A percentile compares a stretch with the other conserved stretches of the same genome.
phyloP scores from a whole-genome alignment of 92 coral and sea anemone genomes.

The Hydrozoanthus gracilis region DNA sequence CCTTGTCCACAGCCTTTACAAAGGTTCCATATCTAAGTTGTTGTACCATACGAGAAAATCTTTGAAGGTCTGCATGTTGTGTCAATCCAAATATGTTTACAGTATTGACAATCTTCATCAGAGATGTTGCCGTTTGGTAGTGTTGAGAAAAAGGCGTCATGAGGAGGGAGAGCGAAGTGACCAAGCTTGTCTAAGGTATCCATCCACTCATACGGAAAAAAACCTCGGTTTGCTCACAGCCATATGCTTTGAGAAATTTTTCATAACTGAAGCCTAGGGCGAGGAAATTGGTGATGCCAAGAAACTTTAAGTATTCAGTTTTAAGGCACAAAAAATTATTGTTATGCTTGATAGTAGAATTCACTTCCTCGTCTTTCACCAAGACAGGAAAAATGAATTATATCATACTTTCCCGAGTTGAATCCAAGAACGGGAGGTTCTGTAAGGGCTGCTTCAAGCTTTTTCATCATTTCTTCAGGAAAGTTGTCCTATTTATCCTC shows the following conservation, averaged over 20 bases:
- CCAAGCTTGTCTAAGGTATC: conserved; percentile 45
- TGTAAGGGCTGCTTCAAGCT: neutral
- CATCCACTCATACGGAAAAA: conserved; percentile 63
- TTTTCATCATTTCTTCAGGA: too few species aligned
- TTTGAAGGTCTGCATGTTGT: neutral
- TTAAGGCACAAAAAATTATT: too few species aligned
- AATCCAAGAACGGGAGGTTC: neutral
- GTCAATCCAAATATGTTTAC: conserved; percentile 51
- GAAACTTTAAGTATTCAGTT: too few species aligned
- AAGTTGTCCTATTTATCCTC: too few species aligned
- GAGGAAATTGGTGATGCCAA: too few species aligned
- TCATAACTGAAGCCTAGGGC: too few species aligned
- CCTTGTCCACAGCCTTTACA: conserved; percentile 45
- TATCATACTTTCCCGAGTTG: neutral
- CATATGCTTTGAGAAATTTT: too few species aligned
- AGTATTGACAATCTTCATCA: conserved; percentile 43
- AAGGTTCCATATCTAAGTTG: conserved; percentile 47
- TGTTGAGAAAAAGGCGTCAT: conserved; percentile 39
- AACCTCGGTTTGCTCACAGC: too few species aligned
- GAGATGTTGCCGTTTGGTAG: conserved; percentile 37
- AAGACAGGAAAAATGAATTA: too few species aligned
- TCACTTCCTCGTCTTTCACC: too few species aligned
- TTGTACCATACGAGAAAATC: conserved; percentile 57
- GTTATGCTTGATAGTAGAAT: too few species aligned
- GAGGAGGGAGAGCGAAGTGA: conserved; percentile 31